phyloP scores from a whole-genome alignment of 2,888 invertebrate genomes.

The Tetropium fuscum region DNA sequence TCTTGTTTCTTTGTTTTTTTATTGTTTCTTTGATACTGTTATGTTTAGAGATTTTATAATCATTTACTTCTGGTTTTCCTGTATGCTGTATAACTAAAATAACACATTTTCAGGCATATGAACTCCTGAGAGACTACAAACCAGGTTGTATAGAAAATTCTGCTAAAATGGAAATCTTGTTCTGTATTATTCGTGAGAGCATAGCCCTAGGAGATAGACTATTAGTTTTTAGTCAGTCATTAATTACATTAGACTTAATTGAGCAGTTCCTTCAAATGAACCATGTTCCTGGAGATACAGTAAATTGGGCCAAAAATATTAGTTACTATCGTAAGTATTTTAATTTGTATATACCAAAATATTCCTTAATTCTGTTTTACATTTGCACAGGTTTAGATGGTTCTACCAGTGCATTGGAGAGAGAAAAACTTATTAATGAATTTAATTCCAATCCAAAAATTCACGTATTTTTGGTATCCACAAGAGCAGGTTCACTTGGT shows the following conservation, averaged over 20 bases:
- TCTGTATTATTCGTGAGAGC: conserved; percentile 91
- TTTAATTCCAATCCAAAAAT: conserved; percentile 92
- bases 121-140: conserved; percentile 85
- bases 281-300: conserved; percentile 75
- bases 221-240: conserved; percentile 94
- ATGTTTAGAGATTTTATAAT: too few species aligned
- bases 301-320: conserved; percentile 86
- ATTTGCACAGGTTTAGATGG: conserved; percentile 88
- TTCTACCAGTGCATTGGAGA: conserved; percentile 91
- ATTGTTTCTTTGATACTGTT: background rate
- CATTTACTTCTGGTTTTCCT: too few species aligned
- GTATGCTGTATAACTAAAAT: too few species aligned
- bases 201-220: conserved; percentile 90
- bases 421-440: conserved; percentile 96
- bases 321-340: conserved; percentile 88
- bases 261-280: conserved; percentile 91
- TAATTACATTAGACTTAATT: conserved; percentile 94
- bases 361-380: too few species aligned
- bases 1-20: background rate
- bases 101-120: conserved; percentile 75
- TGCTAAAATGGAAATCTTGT: conserved; percentile 94
- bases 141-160: conserved; percentile 93
- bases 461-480: conserved; percentile 94
- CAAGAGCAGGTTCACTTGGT: conserved; percentile 95
- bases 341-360: background rate